Base-by-base conservation (phyloP, 2,888 invertebrate genomes). In the Campoplex capitator region DNA sequence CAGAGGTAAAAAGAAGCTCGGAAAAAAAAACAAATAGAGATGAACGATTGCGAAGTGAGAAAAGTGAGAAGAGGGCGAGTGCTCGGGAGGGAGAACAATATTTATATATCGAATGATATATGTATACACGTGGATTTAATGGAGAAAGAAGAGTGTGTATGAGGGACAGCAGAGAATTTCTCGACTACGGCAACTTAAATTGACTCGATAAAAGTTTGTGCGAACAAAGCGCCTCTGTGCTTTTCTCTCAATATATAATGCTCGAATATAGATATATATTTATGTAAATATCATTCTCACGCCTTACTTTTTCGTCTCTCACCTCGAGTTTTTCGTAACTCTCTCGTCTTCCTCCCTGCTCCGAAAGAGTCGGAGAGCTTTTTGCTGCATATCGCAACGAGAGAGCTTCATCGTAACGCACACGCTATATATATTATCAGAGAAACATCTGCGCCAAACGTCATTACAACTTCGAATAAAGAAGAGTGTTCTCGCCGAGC, bases 401-500 rank as follows among this genome's bases (percentile, higher is more conserved):
- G 0, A 23, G 23, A 67, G 74, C 56, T 76, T 76, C 56, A 45
- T 51, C 75, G 80, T 87, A 58, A 71, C 56, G 58, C 82, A 86
- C 84, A 86, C 86, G 87, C 88, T 88, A 23, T 23, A 90, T 90
- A 90, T 89, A 89, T 89, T 89, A 89, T 89, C 89, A 86, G 82
- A 93, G 92, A 92, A 93, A 94, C 94, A 94, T 94, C 94, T 94
- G 94, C 94, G 94, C 94, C 94, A 94, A 94, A 94, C 92, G 94
- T 94, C 94, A 94, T 94, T 94, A 94, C 94, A 94, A 94, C 93
- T 94, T 94, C 94, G 94, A 94, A 94, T 94, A 93, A 94, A 94
- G 93, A 94, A 94, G 92, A 92, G 90, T 7, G 23, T 89, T 88
- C 88, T 84, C 67, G 38, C 38, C 38, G 81, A 83, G 86, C 77